Conservation (phyloP, 2,113 vertebrate genomes). For the Euleptes europaea region DNA sequence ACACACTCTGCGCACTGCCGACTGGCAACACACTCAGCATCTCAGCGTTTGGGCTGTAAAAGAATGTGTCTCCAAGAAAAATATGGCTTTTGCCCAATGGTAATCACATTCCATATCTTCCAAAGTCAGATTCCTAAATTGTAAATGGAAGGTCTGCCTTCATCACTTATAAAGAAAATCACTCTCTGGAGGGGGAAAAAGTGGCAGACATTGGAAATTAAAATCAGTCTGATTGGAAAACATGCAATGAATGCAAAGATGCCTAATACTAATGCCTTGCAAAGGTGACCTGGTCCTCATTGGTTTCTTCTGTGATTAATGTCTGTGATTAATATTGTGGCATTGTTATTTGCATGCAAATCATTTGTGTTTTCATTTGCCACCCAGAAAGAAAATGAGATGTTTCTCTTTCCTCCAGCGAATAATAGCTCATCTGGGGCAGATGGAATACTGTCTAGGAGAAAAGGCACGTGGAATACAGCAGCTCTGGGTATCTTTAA, state of each 20-base stretch:
- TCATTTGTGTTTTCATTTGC: conserved; percentile 1
- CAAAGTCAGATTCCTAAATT: conserved; percentile 20
- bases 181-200: conserved; percentile 6
- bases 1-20: not conserved
- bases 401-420: conserved; percentile 14
- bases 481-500: not conserved
- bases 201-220: not conserved
- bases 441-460: not conserved
- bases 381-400: not conserved
- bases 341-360: conserved; percentile 7
- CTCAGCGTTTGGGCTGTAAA: not conserved
- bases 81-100: not conserved
- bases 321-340: not conserved
- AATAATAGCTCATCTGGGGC: not conserved
- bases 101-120: conserved; percentile 19
- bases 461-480: not conserved
- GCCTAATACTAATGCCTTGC: not conserved
- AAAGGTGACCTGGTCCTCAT: not conserved
- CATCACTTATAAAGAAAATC: conserved; percentile 14
- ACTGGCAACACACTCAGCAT: not conserved
- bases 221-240: not conserved
- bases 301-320: not conserved
- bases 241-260: fast-evolving
- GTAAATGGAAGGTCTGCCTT: not conserved
- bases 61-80: conserved; percentile 21